Evolutionary conservation across 2,113 vertebrate genomes (phyloP).

Genomic region (Propithecus coquereli): DNA sequence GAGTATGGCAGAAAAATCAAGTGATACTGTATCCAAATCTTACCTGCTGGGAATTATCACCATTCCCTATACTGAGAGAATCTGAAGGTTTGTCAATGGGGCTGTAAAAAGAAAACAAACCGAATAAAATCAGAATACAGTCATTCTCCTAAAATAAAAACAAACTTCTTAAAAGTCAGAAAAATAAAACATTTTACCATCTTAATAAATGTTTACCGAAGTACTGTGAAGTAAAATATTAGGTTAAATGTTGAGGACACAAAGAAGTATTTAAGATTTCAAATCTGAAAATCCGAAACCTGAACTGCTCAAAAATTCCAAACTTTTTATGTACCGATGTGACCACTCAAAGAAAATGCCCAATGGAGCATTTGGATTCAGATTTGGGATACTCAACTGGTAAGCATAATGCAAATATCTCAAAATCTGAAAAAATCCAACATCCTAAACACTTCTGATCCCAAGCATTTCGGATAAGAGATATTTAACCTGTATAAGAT

Average conservation of each 20-base stretch:
- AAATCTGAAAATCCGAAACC: not conserved
- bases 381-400: not conserved
- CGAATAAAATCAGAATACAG: conserved; percentile 60
- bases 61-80: conserved; percentile 95
- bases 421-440: not conserved
- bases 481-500: not conserved
- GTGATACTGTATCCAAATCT: conserved; percentile 27
- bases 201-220: conserved; percentile 9
- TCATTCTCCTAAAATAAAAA: conserved; percentile 18
- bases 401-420: not conserved
- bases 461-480: not conserved
- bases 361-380: not conserved
- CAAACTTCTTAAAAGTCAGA: not conserved
- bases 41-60: conserved; percentile 97
- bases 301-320: not conserved
- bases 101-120: conserved; percentile 85
- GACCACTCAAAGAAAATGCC: not conserved
- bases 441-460: not conserved
- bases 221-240: not conserved
- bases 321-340: not conserved
- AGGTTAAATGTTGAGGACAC: not conserved
- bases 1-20: not conserved
- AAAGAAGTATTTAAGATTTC: not conserved
- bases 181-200: not conserved
- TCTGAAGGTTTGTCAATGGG: conserved; percentile 97